Evolutionary conservation across 2,888 invertebrate species (phyloP), one percentile per base, ranked within the genome.

Genomic region (Pristionchus entomophagus): DNA sequence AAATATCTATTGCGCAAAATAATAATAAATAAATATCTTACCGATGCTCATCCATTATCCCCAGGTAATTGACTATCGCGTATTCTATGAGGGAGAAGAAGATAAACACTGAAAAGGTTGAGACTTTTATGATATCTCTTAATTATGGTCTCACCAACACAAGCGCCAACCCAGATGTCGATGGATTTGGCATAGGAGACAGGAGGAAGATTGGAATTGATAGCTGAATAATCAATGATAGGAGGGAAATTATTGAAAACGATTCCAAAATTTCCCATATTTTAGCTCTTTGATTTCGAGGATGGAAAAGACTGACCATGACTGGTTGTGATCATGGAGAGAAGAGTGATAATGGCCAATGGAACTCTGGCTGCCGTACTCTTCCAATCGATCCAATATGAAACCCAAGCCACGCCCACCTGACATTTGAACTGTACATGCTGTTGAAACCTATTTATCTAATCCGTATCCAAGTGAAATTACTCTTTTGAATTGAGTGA

Each of bases 381-480:
- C 86, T 93, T 92, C 93, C 93, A 93, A 87, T 93, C 93, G 81
- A 93, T 93, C 91, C 91, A 92, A 81, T 91, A 92, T n/a, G 91
- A 92, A 0, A 92, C 92, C 92, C 92, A 92, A 0, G 91, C 90
- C 3, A 92, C 92, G n/a, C 91, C 91, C 85, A 89, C 91, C 82
- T 85, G 56, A 56, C 4, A 56, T 56, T 14, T n/a, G 56, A 56
- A 17, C 14, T 56, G n/a, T 56, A 56, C 22, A 56, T 22, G n/a
- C n/a, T n/a, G n/a, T 56, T 56, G 19, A n/a, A 56, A 22, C 22
- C 8, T 8, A 17, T 22, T n/a, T 56, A 22, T 8, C 17, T 17
- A 49, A 49, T 49, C 49, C 49, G 10, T 12, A 12, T 49, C 49
- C 10, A 12, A 12, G 17, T 49, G 5, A 56, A 56, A 56, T 5